These are phyloP conservation scores for Macaria notata DNA, from an alignment of 2,888 invertebrate species.

Conservation along the genomic window DNA sequence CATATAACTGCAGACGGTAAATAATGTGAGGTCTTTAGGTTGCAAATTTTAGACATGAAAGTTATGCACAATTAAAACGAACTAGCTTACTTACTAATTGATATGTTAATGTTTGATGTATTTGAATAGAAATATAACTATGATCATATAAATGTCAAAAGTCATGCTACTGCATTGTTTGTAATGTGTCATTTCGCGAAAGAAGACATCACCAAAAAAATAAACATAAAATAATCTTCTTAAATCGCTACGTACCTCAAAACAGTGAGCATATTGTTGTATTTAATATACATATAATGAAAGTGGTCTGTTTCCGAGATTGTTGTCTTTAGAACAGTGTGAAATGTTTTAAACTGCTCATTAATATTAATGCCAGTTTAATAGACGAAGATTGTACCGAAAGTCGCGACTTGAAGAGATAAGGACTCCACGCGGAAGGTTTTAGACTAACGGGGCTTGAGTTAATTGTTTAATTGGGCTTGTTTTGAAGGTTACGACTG, in stretches of 20 bases:
- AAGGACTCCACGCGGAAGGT: slow-evolving; percentile 2
- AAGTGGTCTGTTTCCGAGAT: slow-evolving; percentile 39
- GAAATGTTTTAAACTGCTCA: slow-evolving; percentile 34
- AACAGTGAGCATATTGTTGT: slow-evolving; percentile 28
- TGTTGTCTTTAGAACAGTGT: slow-evolving; percentile 33
- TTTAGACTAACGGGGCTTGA: slow-evolving; percentile 1
- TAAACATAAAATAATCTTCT: background rate
- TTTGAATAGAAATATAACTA: too few species aligned
- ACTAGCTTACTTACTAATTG: too few species aligned
- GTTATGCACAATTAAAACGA: too few species aligned
- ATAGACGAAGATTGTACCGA: slow-evolving; percentile 28
- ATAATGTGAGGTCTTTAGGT: too few species aligned
- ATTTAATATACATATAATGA: slow-evolving; percentile 36
- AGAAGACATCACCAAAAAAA: slow-evolving; percentile 36
- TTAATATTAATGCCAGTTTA: slow-evolving; percentile 31
- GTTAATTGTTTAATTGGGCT: background rate
- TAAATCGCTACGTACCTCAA: background rate
- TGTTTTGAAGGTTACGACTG: too few species aligned
- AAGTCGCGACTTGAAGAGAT: slow-evolving; percentile 10
- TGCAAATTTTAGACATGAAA: too few species aligned
- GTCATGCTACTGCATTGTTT: slow-evolving; percentile 5
- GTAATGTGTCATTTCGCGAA: slow-evolving; percentile 22
- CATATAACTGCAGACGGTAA: too few species aligned
- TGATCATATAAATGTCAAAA: too few species aligned
- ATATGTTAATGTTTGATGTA: too few species aligned